Base-by-base conservation (phyloP, 2,888 invertebrate genomes). In the Ptycholaimellus sp. region DNA sequence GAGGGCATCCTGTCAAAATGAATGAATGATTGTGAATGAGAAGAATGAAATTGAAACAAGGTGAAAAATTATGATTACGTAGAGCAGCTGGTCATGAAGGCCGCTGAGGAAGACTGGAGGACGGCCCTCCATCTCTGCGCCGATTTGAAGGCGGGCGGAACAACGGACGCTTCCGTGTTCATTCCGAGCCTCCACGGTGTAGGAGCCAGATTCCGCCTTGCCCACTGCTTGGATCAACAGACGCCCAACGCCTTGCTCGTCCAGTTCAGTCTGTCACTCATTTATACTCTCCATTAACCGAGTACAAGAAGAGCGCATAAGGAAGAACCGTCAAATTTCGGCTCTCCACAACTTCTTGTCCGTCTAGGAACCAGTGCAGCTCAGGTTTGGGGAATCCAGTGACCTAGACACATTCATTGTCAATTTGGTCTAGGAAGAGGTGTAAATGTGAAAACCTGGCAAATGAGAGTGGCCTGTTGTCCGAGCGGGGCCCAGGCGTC, bases 161-260 rank as follows among this genome's bases (percentile, higher is more conserved):
- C 50, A 51, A 22, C 46, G 43, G 17, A 53, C 49, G 33, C 46
- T 39, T 30, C 54, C 54, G 43, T 53, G 52, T 30, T 44, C 44
- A 34, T 54, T 54, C 33, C 44, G 42, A 14, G 54, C 53, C 33
- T 48, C 46, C 14, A 49, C 52, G 6, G 44, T 40, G 39, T 52
- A 54, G 27, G 40, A 40, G 31, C 54, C 54, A 9, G n/a, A 5
- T 5, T 29, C n/a, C n/a, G n/a, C 29, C 5, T 29, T 16, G 5
- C 5, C 5, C 7, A 16, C n/a, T 13, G 29, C 5, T n/a, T 29
- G 29, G n/a, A 29, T 16, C 5, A 29, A 29, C 16, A 14, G 29
- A 5, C n/a, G 29, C n/a, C n/a, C 29, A 16, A 14, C 29, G n/a
- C 29, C 29, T 9, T 16, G 5, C 6, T 9, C n/a, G n/a, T 16